A percentile compares a stretch with the other conserved stretches of the same genome.
Evolutionary conservation across 1,140 invertebrate species (phyloP).

Genomic region (Euborellia annulipes): DNA sequence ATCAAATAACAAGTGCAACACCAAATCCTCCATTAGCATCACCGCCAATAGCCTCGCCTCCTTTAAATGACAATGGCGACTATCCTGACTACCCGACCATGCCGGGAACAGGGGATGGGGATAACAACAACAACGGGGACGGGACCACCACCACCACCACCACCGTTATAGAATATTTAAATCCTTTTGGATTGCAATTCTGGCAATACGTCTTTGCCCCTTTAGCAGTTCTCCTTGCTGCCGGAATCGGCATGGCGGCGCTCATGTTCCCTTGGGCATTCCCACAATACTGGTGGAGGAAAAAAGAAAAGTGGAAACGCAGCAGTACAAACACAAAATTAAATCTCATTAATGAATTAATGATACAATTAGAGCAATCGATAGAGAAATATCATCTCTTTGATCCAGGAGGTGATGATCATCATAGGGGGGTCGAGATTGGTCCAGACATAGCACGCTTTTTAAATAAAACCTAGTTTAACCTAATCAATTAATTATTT

Average conservation of each 20-base stretch:
- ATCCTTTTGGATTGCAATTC: slow-evolving; percentile 18
- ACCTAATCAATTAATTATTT: slow-evolving; percentile 26
- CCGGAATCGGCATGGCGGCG: slow-evolving; percentile 17
- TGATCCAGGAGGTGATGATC: slow-evolving; percentile 12
- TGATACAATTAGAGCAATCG: slow-evolving; percentile 5
- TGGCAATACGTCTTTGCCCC: slow-evolving; percentile 22
- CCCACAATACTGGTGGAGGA: slow-evolving; percentile 14
- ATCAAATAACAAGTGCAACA: slow-evolving; percentile 22
- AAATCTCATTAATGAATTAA: slow-evolving; percentile 11
- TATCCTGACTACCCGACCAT: neutral
- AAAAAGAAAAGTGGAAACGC: slow-evolving; percentile 10
- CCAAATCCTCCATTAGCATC: slow-evolving; percentile 18
- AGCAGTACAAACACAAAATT: neutral
- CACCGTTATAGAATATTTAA: slow-evolving; percentile 16
- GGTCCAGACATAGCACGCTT: too few species aligned
- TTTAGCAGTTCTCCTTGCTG: slow-evolving; percentile 19
- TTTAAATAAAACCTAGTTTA: too few species aligned
- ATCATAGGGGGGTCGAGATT: too few species aligned
- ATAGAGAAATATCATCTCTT: too few species aligned
- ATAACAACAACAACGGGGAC: slow-evolving; percentile 12
- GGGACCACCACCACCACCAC: slow-evolving; percentile 18
- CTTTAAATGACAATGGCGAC: neutral
- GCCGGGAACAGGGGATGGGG: neutral
- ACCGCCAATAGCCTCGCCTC: slow-evolving; percentile 16
- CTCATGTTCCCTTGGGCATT: slow-evolving; percentile 20